phyloP scores from a whole-genome alignment of 2,113 vertebrate species.

The Montifringilla adamsi region DNA sequence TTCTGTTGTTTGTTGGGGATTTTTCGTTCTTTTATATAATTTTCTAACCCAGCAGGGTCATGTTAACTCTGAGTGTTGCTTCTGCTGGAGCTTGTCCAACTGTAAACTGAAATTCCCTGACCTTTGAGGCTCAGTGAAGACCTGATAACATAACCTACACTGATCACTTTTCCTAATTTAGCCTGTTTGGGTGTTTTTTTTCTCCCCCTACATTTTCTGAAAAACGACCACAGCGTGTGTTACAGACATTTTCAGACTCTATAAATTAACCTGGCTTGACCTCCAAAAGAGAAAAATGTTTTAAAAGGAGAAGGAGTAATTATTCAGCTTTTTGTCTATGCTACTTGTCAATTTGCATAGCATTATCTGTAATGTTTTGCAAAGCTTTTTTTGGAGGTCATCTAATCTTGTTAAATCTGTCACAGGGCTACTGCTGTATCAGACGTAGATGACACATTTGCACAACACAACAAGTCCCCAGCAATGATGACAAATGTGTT shows the following conservation, averaged over 20 bases:
- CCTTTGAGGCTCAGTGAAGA: conserved; percentile 25
- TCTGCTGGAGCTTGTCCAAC: conserved; percentile 14
- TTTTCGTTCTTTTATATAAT: neutral
- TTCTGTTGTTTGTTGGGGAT: neutral
- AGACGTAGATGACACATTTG: neutral
- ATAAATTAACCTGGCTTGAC: conserved; percentile 55
- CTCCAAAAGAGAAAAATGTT: conserved; percentile 29
- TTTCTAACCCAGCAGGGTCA: conserved; percentile 53
- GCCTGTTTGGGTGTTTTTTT: neutral
- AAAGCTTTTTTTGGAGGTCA: conserved; percentile 43
- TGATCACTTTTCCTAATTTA: conserved; percentile 49
- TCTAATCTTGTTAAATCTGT: conserved; percentile 58
- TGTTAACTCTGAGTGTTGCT: conserved; percentile 36
- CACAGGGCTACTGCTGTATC: neutral
- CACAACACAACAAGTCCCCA: neutral
- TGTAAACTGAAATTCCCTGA: conserved; percentile 43
- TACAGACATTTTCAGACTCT: conserved; percentile 11
- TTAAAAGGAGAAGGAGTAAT: conserved; percentile 43
- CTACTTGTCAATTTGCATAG: conserved; percentile 55
- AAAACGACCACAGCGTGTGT: neutral
- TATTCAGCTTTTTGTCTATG: conserved; percentile 42
- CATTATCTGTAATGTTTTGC: conserved; percentile 35
- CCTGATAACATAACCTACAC: conserved; percentile 34
- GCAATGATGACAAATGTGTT: conserved; percentile 44
- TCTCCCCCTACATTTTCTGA: neutral